Evolutionary conservation across 2,113 vertebrate genomes (phyloP).

Genomic region (Argyrosomus japonicus): DNA sequence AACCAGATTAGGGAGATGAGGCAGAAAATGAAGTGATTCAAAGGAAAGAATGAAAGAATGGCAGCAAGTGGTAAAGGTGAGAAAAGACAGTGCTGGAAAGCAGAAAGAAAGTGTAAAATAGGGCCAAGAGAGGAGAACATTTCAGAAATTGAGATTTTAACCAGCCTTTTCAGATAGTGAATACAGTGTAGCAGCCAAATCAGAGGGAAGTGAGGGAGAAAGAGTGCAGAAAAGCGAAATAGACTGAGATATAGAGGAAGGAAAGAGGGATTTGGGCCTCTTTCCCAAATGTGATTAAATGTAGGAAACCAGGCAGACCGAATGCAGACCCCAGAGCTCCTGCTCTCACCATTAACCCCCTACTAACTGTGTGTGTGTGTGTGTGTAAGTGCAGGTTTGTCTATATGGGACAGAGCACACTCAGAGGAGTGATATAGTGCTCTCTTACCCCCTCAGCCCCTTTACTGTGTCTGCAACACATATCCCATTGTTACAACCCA

Average conservation of each 20-base stretch:
- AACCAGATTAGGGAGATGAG: constrained; percentile 2
- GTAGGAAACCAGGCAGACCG: constrained; percentile 69
- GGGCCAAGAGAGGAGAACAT: background rate
- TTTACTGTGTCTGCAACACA: constrained; percentile 21
- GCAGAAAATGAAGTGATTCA: background rate
- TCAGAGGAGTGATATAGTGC: constrained; percentile 8
- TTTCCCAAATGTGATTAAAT: constrained; percentile 71
- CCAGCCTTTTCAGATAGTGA: background rate
- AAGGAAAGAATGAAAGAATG: background rate
- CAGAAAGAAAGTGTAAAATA: background rate
- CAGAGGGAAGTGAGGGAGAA: background rate
- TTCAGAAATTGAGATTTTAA: background rate
- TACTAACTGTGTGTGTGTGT: constrained; percentile 10
- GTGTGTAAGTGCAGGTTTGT: background rate
- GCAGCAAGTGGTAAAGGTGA: background rate
- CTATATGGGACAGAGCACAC: constrained; percentile 6
- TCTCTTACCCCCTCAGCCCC: background rate
- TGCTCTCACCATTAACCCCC: constrained; percentile 50
- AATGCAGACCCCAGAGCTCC: constrained; percentile 49
- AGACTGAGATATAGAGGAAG: constrained; percentile 41
- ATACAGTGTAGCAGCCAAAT: background rate
- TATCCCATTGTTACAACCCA: constrained; percentile 20
- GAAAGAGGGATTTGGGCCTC: constrained; percentile 52
- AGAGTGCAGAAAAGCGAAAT: constrained; percentile 5
- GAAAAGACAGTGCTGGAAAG: background rate